Evolutionary conservation across 2,797 vertebrate species (phyloP).

Genomic region (Poeciliopsis paucimaculata): DNA sequence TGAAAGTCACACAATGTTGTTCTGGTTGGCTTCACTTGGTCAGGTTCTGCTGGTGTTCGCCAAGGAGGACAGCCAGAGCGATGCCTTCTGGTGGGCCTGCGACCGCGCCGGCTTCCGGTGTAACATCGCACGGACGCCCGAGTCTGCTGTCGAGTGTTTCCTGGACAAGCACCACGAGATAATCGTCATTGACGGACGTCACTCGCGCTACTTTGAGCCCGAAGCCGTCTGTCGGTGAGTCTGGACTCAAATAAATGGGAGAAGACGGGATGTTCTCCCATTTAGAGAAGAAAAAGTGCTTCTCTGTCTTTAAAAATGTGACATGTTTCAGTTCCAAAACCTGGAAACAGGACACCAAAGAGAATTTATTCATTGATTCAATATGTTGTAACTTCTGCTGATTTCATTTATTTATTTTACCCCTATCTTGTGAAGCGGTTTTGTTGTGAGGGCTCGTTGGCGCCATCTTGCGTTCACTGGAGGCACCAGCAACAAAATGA

Average conservation of each 20-base stretch:
- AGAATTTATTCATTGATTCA: neutral
- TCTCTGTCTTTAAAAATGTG: neutral
- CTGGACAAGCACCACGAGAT: constrained; percentile 96
- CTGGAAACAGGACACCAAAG: neutral
- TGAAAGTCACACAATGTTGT: constrained; percentile 24
- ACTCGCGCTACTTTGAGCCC: constrained; percentile 87
- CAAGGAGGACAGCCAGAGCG: constrained; percentile 95
- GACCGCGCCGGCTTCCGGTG: constrained; percentile 92
- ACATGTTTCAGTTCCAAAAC: neutral
- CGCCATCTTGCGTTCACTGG: constrained; percentile 52
- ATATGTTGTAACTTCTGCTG: neutral
- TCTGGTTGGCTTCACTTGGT: constrained; percentile 7
- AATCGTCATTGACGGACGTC: constrained; percentile 90
- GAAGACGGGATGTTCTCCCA: neutral
- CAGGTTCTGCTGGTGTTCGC: constrained; percentile 96
- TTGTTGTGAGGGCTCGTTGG: constrained; percentile 28
- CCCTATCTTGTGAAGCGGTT: neutral
- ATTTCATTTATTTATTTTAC: neutral
- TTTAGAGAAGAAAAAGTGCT: neutral
- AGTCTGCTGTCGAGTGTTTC: constrained; percentile 92
- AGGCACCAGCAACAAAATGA: constrained; percentile 9
- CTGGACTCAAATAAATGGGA: neutral
- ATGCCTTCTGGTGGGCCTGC: constrained; percentile 97
- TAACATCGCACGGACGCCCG: constrained; percentile 88
- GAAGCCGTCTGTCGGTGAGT: constrained; percentile 90